A percentile compares a stretch with the other conserved stretches of the same genome.
Evolutionary conservation across 2,113 vertebrate genomes (phyloP).

Genomic region (Brienomyrus longianalis): DNA sequence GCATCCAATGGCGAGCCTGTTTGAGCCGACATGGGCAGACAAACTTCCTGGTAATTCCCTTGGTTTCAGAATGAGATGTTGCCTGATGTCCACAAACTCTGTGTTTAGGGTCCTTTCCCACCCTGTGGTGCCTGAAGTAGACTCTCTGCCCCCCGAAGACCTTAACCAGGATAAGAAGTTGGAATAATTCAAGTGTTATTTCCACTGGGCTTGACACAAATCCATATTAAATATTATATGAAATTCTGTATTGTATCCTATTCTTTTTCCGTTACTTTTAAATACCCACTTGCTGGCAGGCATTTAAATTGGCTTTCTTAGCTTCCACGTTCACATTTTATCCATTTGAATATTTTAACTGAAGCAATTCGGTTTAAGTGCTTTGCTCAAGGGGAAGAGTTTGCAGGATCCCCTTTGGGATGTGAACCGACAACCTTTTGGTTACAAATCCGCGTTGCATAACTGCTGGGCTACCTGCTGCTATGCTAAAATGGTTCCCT

Average conservation of each 20-base stretch:
- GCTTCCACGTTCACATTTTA: not conserved
- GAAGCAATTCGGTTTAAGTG: not conserved
- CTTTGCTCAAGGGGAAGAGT: not conserved
- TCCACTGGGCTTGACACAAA: not conserved
- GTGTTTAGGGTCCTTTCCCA: not conserved
- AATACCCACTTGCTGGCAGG: not conserved
- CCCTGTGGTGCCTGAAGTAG: not conserved
- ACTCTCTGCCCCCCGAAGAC: not conserved
- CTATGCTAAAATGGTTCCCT: not conserved
- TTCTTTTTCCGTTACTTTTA: not conserved
- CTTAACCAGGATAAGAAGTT: not conserved
- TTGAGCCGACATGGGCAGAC: not conserved
- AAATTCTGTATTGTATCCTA: not conserved
- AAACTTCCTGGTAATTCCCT: not conserved
- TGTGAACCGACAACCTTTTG: not conserved
- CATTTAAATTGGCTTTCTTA: not conserved
- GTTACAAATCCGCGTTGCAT: not conserved
- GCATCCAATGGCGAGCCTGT: not conserved
- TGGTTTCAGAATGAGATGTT: not conserved
- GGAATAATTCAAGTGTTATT: not conserved
- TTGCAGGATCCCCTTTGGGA: not conserved
- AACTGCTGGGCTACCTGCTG: not conserved
- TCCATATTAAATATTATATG: not conserved
- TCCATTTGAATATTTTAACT: constrained; percentile 10
- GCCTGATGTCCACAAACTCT: not conserved